Evolutionary conservation across 2,888 invertebrate species (phyloP), one percentile per base, ranked within the genome.

Genomic region (Phania funesta): DNA sequence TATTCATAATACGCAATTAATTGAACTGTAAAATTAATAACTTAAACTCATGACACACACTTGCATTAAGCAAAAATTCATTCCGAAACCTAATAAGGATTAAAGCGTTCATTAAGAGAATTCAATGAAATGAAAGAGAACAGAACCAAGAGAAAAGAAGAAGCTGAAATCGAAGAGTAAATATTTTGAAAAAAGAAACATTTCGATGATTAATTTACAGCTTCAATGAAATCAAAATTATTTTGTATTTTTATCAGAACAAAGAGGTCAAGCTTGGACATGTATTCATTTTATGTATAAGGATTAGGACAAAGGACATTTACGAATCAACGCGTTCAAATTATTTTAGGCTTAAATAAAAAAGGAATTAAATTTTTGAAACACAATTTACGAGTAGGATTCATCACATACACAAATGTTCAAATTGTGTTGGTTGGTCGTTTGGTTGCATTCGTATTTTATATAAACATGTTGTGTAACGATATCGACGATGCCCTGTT

Each of bases 21-120:
- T 50, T 78, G 71, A 78, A 64, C 56, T 71, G 56, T 78, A 68
- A 76, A 70, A 16, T 58, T 32, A 71, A 56, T 29, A 50, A 29
- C 38, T 44, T 2, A 67, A 65, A 44, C 38, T 44, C 56, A 4
- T 16, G 13, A 50, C 32, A 54, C 24, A 18, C 18, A 32, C 56
- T 44, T 8, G 18, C 26, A 32, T 13, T 24, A n/a, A 52, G n/a
- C 11, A 6, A 3, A 9, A 1, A 32, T 22, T 13, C n/a, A 56
- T 24, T 16, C 16, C 1, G n/a, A 48, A 16, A 13, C 11, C n/a
- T 41, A 52, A 70, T 56, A 58, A 70, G 16, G 56, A 56, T 58
- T 41, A 29, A 65, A 24, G 8, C n/a, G 16, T 8, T 44, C n/a
- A 52, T 50, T 71, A 46, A 46, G 44, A 32, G 32, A 71, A 50